These are phyloP conservation scores for Andricus quercusramuli DNA, from an alignment of 2,888 invertebrate species.

Conservation along the genomic window DNA sequence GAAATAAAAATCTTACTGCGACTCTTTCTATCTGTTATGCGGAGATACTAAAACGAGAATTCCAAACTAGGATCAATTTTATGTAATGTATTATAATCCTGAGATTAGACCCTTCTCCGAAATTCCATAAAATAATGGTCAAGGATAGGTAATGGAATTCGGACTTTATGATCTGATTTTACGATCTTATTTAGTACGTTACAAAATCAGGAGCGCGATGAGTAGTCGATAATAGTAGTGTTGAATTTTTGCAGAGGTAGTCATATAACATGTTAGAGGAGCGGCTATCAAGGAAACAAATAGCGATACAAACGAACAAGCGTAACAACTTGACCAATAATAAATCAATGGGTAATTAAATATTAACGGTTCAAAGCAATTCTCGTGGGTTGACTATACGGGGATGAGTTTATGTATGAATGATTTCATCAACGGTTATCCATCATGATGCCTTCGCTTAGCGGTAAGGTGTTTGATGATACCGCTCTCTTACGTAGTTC, in stretches of 20 bases:
- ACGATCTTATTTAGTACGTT: not conserved
- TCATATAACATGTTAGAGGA: slow-evolving; percentile 1
- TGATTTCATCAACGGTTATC: slow-evolving; percentile 75
- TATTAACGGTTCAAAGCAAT: slow-evolving; percentile 70
- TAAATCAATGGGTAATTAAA: slow-evolving; percentile 76
- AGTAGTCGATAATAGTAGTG: not conserved
- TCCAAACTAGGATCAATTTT: not conserved
- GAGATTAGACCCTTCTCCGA: not conserved
- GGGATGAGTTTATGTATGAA: slow-evolving; percentile 67
- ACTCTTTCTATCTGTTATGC: too few species aligned
- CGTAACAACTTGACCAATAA: slow-evolving; percentile 44
- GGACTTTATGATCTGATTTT: not conserved
- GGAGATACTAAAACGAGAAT: too few species aligned
- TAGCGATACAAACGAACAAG: not conserved
- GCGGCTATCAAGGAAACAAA: slow-evolving; percentile 13
- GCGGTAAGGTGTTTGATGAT: slow-evolving; percentile 72
- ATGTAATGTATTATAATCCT: not conserved
- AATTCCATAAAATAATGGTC: not conserved
- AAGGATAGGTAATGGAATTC: not conserved
- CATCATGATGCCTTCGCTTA: slow-evolving; percentile 74
- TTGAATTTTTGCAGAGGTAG: not conserved
- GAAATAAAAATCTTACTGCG: too few species aligned
- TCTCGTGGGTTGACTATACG: slow-evolving; percentile 20
- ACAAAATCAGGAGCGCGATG: slow-evolving; percentile 1
- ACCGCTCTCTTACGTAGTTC: slow-evolving; percentile 56